Percentiles rank a stretch among this genome's conserved stretches.
phyloP scores from a whole-genome alignment of 2,797 vertebrate genomes.

The Anguilla megastoma region DNA sequence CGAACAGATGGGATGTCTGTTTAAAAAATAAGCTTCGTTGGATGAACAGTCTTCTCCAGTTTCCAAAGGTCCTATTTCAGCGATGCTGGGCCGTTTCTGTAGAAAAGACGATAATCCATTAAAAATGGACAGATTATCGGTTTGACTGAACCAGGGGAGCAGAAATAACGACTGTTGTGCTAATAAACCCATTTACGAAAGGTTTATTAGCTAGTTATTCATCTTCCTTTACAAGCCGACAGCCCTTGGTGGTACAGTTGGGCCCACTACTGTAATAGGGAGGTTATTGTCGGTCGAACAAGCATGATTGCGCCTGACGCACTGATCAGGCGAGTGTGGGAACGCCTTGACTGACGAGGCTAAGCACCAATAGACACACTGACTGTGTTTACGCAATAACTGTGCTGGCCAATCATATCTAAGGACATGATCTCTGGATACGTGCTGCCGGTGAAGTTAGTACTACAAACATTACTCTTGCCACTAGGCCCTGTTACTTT shows the following conservation, averaged over 20 bases:
- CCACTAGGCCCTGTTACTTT: not conserved
- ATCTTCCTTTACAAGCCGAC: not conserved
- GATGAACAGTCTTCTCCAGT: constrained; percentile 55
- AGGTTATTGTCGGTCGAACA: constrained; percentile 41
- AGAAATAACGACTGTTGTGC: constrained; percentile 19
- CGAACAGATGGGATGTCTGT: constrained; percentile 35
- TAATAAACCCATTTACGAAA: constrained; percentile 64
- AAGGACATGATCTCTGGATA: not conserved
- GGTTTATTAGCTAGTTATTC: constrained; percentile 31
- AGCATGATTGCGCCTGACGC: constrained; percentile 45
- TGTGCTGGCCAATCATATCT: constrained; percentile 1
- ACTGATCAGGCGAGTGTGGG: constrained; percentile 56
- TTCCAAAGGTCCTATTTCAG: constrained; percentile 63
- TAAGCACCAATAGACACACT: constrained; percentile 18
- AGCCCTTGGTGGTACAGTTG: not conserved
- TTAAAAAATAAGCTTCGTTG: constrained; percentile 54
- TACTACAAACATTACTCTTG: not conserved
- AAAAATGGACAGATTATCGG: constrained; percentile 47
- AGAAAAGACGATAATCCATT: constrained; percentile 63
- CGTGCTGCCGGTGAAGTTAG: not conserved
- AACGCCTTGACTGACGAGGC: constrained; percentile 8
- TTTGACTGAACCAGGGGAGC: constrained; percentile 17
- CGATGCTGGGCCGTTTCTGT: constrained; percentile 34
- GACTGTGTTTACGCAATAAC: too few relatives aligned
- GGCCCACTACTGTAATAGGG: constrained; percentile 48